A percentile compares a stretch with the other conserved stretches of the same genome.
These are phyloP conservation scores for Ditylenchus dipsaci DNA, from an alignment of 1,140 invertebrate species.

Conservation along the genomic window DNA sequence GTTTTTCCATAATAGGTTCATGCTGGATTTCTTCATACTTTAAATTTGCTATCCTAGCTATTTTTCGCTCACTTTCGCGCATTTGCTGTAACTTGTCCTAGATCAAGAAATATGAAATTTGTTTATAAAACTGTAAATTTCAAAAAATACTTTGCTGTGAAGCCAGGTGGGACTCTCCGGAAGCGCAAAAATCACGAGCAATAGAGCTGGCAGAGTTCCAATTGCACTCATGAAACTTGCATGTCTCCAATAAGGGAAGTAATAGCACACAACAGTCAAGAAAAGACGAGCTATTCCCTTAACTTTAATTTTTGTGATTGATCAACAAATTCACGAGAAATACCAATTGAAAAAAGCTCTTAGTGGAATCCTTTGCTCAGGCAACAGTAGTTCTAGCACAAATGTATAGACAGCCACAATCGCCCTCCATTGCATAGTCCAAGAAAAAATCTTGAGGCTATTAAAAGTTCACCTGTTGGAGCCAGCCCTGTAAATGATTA, in stretches of 20 bases:
- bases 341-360: slow-evolving; percentile 58
- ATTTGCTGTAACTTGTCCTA: slow-evolving; percentile 45
- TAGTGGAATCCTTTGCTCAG: slow-evolving; percentile 47
- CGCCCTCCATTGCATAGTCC: slow-evolving; percentile 46
- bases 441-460: slow-evolving; percentile 34
- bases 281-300: slow-evolving; percentile 50
- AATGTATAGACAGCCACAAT: slow-evolving; percentile 32
- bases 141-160: slow-evolving; percentile 31
- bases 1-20: slow-evolving; percentile 38
- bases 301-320: background rate
- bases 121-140: background rate
- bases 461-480: slow-evolving; percentile 43
- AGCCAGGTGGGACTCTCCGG: slow-evolving; percentile 57
- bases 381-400: slow-evolving; percentile 22
- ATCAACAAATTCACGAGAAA: background rate
- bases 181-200: slow-evolving; percentile 54
- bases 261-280: slow-evolving; percentile 53
- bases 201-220: slow-evolving; percentile 42
- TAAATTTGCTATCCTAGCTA: slow-evolving; percentile 50
- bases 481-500: slow-evolving; percentile 2
- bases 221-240: slow-evolving; percentile 53
- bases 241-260: slow-evolving; percentile 51
- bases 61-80: slow-evolving; percentile 45
- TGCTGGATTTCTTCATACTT: slow-evolving; percentile 38
- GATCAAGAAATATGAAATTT: background rate